Conservation (phyloP, 64 coral and sea anemone genomes). For the Montipora capricornis region DNA sequence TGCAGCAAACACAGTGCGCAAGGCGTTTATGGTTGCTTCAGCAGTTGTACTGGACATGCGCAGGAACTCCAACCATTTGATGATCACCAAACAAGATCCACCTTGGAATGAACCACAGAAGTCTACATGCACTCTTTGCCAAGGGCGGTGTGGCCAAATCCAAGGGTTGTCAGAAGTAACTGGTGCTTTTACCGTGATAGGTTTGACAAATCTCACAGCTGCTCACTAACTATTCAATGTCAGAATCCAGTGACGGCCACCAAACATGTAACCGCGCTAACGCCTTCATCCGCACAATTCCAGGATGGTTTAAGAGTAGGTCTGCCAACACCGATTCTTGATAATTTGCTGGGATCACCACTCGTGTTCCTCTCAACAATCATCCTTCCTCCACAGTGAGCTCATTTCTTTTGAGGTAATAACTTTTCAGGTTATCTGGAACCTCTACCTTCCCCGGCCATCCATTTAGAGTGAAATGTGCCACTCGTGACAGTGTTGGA, state of each 20-base stretch:
- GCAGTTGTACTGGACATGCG: no score
- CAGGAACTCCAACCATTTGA: no score
- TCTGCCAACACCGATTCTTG: conserved; percentile 23
- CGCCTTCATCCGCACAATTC: no score
- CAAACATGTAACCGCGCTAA: no score
- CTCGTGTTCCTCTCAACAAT: conserved; percentile 46
- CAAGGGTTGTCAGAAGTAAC: conserved; percentile 34
- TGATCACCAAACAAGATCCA: no score
- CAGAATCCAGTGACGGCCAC: no score
- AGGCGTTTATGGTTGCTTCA: no score
- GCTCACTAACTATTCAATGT: not conserved
- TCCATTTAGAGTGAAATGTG: not conserved
- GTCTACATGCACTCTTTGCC: conserved; percentile 39
- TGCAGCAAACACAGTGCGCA: no score
- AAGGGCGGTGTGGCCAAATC: conserved; percentile 14
- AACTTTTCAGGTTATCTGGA: conserved; percentile 21
- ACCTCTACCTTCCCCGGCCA: conserved; percentile 32
- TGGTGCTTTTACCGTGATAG: not conserved
- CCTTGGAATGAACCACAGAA: not conserved
- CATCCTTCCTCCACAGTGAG: conserved; percentile 44
- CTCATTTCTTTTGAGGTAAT: conserved; percentile 42
- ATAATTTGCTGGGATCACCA: conserved; percentile 23
- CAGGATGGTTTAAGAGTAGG: not conserved
- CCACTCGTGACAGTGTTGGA: no score
- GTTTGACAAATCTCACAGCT: conserved; percentile 39